These are phyloP conservation scores for Andrena haemorrhoa DNA, from an alignment of 2,888 invertebrate species.

Conservation along the genomic window DNA sequence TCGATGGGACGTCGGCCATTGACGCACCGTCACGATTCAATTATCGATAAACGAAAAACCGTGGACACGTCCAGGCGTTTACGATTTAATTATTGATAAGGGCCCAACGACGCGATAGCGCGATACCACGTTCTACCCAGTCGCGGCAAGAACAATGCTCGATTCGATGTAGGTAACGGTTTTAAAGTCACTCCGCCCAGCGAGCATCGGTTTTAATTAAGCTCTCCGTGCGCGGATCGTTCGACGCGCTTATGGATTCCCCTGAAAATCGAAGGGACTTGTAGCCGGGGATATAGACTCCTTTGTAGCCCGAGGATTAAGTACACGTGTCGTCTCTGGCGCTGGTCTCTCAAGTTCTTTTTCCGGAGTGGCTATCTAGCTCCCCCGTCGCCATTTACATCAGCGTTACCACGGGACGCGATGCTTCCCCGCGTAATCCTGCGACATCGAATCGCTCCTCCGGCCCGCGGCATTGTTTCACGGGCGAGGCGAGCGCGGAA, in stretches of 20 bases:
- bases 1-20: background rate
- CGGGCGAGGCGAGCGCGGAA: too few relatives aligned
- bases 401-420: background rate
- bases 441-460: background rate
- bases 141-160: background rate
- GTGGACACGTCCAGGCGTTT: slow-evolving; percentile 2
- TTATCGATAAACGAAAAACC: slow-evolving; percentile 30
- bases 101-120: background rate
- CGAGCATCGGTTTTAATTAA: slow-evolving; percentile 42
- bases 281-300: background rate
- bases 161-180: background rate
- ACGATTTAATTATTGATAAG: slow-evolving; percentile 42
- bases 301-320: slow-evolving; percentile 4
- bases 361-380: background rate
- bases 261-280: background rate
- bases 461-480: background rate
- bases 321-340: background rate
- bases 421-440: background rate
- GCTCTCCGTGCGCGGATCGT: background rate
- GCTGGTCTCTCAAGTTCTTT: background rate
- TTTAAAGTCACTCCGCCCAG: slow-evolving; percentile 13
- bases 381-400: background rate
- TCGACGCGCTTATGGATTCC: background rate
- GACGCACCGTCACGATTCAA: slow-evolving; percentile 28
- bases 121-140: background rate